Percentiles rank a stretch among this genome's conserved stretches.
Evolutionary conservation across 1,140 invertebrate genomes (phyloP).

Genomic region (Saccostrea echinata): DNA sequence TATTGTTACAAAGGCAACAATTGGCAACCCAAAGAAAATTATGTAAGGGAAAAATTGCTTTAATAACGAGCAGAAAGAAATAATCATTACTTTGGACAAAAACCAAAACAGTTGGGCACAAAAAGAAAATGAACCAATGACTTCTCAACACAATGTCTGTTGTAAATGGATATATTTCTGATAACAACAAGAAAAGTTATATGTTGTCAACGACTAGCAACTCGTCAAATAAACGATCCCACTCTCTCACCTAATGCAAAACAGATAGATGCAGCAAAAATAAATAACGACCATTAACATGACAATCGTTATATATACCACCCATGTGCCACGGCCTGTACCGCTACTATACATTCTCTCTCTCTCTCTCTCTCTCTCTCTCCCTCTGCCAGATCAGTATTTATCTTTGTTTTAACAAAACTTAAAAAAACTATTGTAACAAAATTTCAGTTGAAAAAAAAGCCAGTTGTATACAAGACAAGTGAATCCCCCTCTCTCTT

Average conservation of each 20-base stretch:
- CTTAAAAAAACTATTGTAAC: no score
- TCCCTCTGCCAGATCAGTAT: background rate
- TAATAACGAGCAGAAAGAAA: background rate
- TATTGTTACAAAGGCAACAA: background rate
- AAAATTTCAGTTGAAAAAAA: no score
- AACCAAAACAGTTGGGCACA: background rate
- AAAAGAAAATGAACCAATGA: background rate
- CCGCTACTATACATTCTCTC: background rate
- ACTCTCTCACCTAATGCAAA: constrained; percentile 21
- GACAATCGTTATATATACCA: constrained; percentile 6
- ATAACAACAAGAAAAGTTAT: background rate
- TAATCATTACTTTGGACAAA: constrained; percentile 33
- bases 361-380: background rate
- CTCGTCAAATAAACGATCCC: background rate
- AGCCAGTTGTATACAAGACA: no score
- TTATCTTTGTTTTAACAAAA: no score
- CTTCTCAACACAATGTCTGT: constrained; percentile 21
- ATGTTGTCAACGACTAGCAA: background rate
- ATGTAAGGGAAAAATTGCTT: background rate
- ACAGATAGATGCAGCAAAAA: background rate
- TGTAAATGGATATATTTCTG: constrained; percentile 1
- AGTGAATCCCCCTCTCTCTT: no score
- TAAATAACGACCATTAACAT: background rate
- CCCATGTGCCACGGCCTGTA: no score
- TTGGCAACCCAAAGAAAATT: background rate